Evolutionary conservation across 2,797 vertebrate genomes (phyloP).

Genomic region (Phrynocephalus guinanensis): DNA sequence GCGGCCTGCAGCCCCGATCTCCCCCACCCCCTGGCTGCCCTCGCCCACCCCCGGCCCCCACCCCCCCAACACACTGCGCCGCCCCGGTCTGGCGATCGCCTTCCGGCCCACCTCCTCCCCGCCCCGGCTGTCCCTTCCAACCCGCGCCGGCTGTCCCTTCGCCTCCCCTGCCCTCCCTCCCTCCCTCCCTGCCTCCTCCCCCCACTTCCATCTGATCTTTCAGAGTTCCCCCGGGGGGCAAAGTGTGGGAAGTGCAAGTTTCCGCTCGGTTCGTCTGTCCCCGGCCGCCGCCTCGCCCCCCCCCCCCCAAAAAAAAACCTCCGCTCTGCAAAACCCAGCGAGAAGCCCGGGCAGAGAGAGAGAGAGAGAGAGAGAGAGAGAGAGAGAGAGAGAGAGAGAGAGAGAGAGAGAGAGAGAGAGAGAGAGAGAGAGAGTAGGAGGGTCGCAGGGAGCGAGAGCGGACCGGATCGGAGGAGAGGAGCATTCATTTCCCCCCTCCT

Average conservation of each 20-base stretch:
- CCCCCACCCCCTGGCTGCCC: too few species aligned
- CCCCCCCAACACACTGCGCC: not conserved
- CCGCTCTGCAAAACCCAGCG: not conserved
- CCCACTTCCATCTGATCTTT: constrained; percentile 60
- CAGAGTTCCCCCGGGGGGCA: constrained; percentile 73
- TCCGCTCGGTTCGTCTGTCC: constrained; percentile 72
- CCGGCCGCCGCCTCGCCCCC: constrained; percentile 12
- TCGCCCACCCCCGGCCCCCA: too few species aligned
- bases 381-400: not conserved
- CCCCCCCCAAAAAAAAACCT: not conserved
- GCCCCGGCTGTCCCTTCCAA: not conserved
- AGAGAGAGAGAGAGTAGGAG: not conserved
- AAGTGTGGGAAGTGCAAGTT: constrained; percentile 87
- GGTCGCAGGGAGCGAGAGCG: too few species aligned
- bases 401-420: too few species aligned
- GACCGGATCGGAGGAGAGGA: too few species aligned
- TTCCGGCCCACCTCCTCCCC: too few species aligned
- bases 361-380: not conserved
- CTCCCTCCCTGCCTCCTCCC: not conserved
- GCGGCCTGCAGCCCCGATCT: constrained; percentile 6
- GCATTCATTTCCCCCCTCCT: not conserved
- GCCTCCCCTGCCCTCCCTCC: not conserved
- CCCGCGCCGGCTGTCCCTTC: not conserved
- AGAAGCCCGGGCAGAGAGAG: not conserved
- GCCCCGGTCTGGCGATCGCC: not conserved